phyloP scores from a whole-genome alignment of 2,888 invertebrate species.

The Pharmacophagus antenor region DNA sequence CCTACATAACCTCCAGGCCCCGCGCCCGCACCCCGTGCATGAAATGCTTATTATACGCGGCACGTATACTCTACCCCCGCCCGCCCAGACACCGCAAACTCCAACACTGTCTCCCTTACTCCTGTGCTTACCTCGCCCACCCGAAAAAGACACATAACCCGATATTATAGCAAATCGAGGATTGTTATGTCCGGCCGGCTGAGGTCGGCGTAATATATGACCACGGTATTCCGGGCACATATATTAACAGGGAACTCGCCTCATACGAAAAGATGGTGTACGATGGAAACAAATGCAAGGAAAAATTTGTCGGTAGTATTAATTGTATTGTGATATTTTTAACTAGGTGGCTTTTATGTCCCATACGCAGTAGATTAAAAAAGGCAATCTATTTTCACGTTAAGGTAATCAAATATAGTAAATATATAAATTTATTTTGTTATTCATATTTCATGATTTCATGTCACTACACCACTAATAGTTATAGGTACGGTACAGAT shows the following conservation, averaged over 20 bases:
- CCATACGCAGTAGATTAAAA: neutral
- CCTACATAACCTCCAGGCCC: constrained; percentile 69
- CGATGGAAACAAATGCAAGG: constrained; percentile 81
- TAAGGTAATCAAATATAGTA: no score
- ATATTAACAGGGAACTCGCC: constrained; percentile 80
- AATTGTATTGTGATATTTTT: constrained; percentile 58
- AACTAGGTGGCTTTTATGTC: neutral
- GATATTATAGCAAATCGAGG: constrained; percentile 82
- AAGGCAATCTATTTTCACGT: no score
- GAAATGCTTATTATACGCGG: constrained; percentile 83
- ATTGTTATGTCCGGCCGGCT: constrained; percentile 81
- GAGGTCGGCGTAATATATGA: constrained; percentile 81
- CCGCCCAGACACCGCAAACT: constrained; percentile 45
- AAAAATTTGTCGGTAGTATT: constrained; percentile 76
- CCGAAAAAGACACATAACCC: constrained; percentile 70
- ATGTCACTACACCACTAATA: no score
- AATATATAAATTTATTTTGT: no score
- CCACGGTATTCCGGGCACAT: constrained; percentile 81
- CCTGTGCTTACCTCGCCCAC: constrained; percentile 54
- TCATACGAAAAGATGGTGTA: constrained; percentile 80
- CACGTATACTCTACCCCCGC: constrained; percentile 76
- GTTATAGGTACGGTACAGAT: no score
- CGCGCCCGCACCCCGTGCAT: constrained; percentile 78
- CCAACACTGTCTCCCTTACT: constrained; percentile 55
- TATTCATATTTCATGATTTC: no score